These are phyloP conservation scores for Melanophora roralis DNA, from an alignment of 2,888 invertebrate species.

Conservation along the genomic window DNA sequence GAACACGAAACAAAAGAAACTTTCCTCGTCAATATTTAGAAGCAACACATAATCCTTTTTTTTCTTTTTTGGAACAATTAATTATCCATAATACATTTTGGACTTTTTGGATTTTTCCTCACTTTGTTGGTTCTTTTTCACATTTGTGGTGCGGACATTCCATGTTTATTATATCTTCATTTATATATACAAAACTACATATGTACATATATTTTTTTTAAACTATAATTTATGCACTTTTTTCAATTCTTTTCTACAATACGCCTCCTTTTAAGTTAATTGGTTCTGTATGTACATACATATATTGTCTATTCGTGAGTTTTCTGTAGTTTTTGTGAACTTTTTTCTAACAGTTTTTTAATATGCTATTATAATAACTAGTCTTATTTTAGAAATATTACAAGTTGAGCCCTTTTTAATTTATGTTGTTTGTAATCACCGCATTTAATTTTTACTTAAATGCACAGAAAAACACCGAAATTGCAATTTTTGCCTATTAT, in stretches of 20 bases:
- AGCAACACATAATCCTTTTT: slow-evolving; percentile 40
- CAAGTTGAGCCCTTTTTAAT: no score
- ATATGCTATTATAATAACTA: slow-evolving; percentile 38
- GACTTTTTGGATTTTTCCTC: background rate
- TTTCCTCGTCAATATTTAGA: background rate
- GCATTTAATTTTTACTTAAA: background rate
- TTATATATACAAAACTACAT: no score
- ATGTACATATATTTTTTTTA: slow-evolving; percentile 54
- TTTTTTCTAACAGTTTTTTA: slow-evolving; percentile 28
- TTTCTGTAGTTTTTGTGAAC: slow-evolving; percentile 45
- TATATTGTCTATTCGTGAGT: slow-evolving; percentile 30
- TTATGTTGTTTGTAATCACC: background rate
- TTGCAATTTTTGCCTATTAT: slow-evolving; percentile 35
- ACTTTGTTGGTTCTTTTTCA: background rate
- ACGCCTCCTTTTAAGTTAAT: slow-evolving; percentile 49
- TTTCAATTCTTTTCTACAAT: slow-evolving; percentile 11
- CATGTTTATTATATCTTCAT: background rate
- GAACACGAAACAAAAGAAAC: slow-evolving; percentile 34
- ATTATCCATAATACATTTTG: slow-evolving; percentile 8
- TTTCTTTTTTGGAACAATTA: slow-evolving; percentile 19
- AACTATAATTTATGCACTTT: slow-evolving; percentile 51
- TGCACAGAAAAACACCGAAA: slow-evolving; percentile 10
- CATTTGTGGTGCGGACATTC: no score
- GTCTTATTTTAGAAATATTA: slow-evolving; percentile 30
- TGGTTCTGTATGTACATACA: background rate